Evolutionary conservation across 2,113 vertebrate genomes (phyloP).

Genomic region (Ursus arctos): DNA sequence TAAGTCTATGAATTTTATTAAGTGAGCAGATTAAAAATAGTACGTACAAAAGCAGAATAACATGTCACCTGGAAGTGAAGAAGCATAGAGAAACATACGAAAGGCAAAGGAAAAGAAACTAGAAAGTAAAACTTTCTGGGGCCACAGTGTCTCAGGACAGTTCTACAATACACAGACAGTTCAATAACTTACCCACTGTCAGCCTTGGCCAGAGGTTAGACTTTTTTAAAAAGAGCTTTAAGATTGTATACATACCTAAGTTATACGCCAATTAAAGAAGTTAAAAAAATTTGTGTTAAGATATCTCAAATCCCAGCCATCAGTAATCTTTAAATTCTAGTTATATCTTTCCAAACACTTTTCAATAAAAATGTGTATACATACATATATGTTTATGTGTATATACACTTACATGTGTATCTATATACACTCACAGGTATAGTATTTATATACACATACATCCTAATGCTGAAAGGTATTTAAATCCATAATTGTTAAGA

Average conservation of each 20-base stretch:
- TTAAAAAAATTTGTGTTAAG: background rate
- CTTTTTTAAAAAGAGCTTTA: background rate
- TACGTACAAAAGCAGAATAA: background rate
- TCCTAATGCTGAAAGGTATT: background rate
- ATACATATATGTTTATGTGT: background rate
- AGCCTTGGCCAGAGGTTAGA: background rate
- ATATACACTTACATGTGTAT: background rate
- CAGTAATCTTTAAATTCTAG: background rate
- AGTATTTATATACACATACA: background rate
- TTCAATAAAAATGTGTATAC: background rate
- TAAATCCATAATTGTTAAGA: background rate
- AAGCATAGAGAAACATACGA: background rate
- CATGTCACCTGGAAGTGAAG: background rate
- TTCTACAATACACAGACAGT: background rate
- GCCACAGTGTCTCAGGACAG: background rate
- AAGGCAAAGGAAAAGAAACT: background rate
- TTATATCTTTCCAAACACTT: background rate
- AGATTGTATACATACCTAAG: background rate
- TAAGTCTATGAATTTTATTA: background rate
- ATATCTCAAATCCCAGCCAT: background rate
- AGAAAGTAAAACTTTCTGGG: background rate
- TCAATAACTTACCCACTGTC: background rate
- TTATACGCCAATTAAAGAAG: background rate
- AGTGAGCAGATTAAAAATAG: background rate
- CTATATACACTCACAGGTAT: background rate